Evolutionary conservation across 2,113 vertebrate species (phyloP), one percentile per base, ranked within the genome.

Genomic region (Hippocampus comes): DNA sequence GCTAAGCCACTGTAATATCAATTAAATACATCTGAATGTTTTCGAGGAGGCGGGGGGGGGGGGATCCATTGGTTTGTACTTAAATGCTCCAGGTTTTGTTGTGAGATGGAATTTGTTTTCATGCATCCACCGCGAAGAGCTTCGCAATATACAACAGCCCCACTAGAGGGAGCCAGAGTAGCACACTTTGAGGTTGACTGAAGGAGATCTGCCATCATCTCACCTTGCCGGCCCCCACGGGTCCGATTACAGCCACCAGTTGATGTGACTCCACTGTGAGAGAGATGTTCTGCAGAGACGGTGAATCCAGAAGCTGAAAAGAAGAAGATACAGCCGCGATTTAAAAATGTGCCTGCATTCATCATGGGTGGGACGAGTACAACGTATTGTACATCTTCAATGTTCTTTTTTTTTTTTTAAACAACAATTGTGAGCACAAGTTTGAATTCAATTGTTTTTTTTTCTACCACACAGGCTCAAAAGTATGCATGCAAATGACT

Each of bases 221-320:
- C 25, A 96, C 96, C 93, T 98, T 98, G 84, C 96, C 95, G 51
- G 95, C 92, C 72, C 96, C 96, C 38, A 97, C 96, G 1, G 96
- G 95, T 69, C 96, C 96, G 46, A 98, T 91, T 71, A 98, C 94
- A 77, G 93, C 92, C 68, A 97, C 0, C 21, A 97, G 84, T 59
- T 96, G 93, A 2, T 93, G 91, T 1, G 87, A 87, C 74, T 90
- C 92, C 78, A 94, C 90, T 18, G 91, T 92, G 67, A 95, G 92
- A 0, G 93, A 94, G 55, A 97, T 42, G 0, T 90, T 87, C 69
- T 94, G 91, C 30, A 98, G 92, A 1, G 95, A 92, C 18, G 95
- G 95, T 4, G 86, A 90, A 72, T 95, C 95, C 57, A 85, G 81
- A 25, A 67, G 81, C 96, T 97, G 67, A n/a, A 12, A 27, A 42